A percentile compares a stretch with the other conserved stretches of the same genome.
Conservation (phyloP, 2,888 invertebrate species). For the Blastobasis lacticolella region DNA sequence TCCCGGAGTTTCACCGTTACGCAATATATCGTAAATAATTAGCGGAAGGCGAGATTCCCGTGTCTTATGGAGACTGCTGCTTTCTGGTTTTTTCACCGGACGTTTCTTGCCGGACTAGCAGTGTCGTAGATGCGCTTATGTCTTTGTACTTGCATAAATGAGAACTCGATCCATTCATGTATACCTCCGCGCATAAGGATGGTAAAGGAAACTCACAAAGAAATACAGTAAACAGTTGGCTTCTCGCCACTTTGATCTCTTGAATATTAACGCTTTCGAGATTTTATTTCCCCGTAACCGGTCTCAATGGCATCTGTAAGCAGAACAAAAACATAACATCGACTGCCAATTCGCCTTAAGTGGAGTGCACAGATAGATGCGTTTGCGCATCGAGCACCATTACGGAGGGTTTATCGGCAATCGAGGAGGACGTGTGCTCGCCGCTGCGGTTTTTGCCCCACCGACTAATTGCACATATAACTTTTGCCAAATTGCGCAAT, state of each 20-base stretch:
- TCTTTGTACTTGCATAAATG: no score
- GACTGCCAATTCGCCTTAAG: constrained; percentile 24
- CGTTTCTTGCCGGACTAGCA: constrained; percentile 57
- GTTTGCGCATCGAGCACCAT: constrained; percentile 32
- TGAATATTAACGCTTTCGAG: no score
- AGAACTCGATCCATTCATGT: no score
- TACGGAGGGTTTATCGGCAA: constrained; percentile 37
- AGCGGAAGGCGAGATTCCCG: constrained; percentile 72
- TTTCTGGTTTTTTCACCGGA: constrained; percentile 62
- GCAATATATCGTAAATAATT: constrained; percentile 74
- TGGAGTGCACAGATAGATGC: constrained; percentile 32
- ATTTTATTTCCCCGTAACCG: no score
- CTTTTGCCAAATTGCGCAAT: constrained; percentile 54
- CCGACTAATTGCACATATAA: constrained; percentile 47
- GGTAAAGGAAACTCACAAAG: no score
- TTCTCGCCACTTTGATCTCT: no score
- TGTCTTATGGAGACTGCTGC: constrained; percentile 69
- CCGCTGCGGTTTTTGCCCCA: constrained; percentile 43
- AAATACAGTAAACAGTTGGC: no score
- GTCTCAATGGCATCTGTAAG: background rate
- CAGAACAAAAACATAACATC: background rate
- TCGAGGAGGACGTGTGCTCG: constrained; percentile 30
- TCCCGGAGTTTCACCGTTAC: constrained; percentile 74
- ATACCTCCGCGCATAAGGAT: no score
- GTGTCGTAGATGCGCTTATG: constrained; percentile 19